phyloP scores from a whole-genome alignment of 2,888 invertebrate species.

The Sinodicranocentrus sp. region DNA sequence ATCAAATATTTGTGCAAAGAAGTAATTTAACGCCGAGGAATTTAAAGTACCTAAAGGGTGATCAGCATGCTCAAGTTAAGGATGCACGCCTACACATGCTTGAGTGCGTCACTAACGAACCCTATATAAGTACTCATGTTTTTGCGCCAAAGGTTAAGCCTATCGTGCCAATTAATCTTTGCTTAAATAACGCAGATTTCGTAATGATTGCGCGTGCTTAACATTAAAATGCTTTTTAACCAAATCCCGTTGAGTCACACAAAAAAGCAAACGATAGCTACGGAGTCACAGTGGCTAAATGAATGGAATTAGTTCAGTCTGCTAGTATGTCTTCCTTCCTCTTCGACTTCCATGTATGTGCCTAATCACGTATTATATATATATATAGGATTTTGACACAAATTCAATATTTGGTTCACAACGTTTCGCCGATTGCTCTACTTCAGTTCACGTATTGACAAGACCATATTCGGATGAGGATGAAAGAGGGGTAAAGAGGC shows the following conservation, averaged over 20 bases:
- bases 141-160: conserved; percentile 25
- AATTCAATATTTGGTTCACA: conserved; percentile 39
- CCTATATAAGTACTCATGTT: not conserved
- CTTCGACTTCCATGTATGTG: not conserved
- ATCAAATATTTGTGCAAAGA: too few species aligned
- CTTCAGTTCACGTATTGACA: not conserved
- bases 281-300: not conserved
- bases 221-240: conserved; percentile 10
- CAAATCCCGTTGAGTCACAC: not conserved
- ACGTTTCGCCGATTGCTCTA: conserved; percentile 18
- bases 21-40: too few species aligned
- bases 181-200: not conserved
- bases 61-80: conserved; percentile 11
- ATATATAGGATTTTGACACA: conserved; percentile 63
- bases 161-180: conserved; percentile 1
- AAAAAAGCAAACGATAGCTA: not conserved
- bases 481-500: too few species aligned
- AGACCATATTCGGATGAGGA: conserved; percentile 3
- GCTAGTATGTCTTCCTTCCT: conserved; percentile 11
- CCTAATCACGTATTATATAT: not conserved
- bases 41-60: too few species aligned
- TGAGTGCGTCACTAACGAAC: conserved; percentile 22
- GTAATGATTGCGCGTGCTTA: not conserved
- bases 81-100: conserved; percentile 5
- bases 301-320: not conserved